phyloP scores from a whole-genome alignment of 2,797 vertebrate genomes.

The Paguma larvata region DNA sequence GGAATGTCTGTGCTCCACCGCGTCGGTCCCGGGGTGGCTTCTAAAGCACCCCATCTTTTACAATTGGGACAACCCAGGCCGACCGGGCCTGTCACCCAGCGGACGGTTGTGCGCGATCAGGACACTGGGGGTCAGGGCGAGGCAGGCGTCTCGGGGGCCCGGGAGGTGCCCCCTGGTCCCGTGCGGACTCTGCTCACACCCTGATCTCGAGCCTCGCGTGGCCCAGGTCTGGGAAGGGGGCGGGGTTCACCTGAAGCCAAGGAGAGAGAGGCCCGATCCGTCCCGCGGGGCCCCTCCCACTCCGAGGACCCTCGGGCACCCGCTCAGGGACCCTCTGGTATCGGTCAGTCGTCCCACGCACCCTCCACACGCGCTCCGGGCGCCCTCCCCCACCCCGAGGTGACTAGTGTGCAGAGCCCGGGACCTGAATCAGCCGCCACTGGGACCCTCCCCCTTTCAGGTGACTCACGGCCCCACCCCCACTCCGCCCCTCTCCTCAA shows the following conservation, averaged over 20 bases:
- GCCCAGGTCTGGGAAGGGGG: not conserved
- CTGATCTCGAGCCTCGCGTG: not conserved
- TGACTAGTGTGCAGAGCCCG: no score
- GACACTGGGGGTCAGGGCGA: not conserved
- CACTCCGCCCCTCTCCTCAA: rapidly evolving
- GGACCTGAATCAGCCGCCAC: not conserved
- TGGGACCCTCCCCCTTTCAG: not conserved
- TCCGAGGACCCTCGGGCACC: not conserved
- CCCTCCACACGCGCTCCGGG: not conserved
- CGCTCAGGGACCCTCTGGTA: not conserved
- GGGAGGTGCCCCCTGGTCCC: not conserved
- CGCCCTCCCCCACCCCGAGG: no score
- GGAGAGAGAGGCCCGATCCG: not conserved
- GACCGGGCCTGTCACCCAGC: not conserved
- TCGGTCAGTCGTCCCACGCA: rapidly evolving
- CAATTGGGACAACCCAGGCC: not conserved
- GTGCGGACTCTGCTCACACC: not conserved
- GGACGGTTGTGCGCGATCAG: not conserved
- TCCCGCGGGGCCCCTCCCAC: not conserved
- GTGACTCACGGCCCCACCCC: not conserved
- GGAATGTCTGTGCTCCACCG: no score
- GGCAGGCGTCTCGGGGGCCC: not conserved
- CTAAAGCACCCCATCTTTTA: not conserved
- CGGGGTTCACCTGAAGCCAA: not conserved
- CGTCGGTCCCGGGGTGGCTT: no score